These are phyloP conservation scores for Archocentrus centrarchus DNA, from an alignment of 2,113 vertebrate genomes.

Conservation along the genomic window DNA sequence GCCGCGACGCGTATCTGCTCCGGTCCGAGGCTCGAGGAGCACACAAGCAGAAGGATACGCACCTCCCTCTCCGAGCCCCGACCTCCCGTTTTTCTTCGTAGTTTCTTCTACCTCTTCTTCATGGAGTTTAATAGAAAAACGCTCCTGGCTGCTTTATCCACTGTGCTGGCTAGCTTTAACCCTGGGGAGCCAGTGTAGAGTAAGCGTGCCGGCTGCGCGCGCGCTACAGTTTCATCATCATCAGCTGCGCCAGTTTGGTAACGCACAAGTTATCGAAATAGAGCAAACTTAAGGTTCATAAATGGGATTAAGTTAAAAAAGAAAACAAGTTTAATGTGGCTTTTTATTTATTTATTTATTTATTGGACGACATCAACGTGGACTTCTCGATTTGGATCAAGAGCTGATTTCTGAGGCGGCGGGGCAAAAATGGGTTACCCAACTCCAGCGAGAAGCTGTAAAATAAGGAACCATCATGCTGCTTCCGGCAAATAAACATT, in stretches of 20 bases:
- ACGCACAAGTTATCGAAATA: neutral
- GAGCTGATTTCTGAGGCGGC: conserved; percentile 6
- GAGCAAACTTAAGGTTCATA: neutral
- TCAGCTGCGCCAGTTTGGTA: neutral
- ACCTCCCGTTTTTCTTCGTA: neutral
- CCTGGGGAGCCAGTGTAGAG: neutral
- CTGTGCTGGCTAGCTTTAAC: neutral
- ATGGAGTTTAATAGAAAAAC: neutral
- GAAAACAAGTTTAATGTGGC: neutral
- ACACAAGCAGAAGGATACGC: neutral
- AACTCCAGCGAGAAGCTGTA: neutral
- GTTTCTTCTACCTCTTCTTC: neutral
- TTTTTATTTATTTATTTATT: neutral
- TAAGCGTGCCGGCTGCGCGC: neutral
- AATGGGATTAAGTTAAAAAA: neutral
- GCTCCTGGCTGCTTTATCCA: neutral
- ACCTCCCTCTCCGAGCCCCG: neutral
- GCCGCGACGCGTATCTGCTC: conserved; percentile 13
- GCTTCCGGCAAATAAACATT: conserved; percentile 6
- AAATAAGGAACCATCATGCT: conserved; percentile 15
- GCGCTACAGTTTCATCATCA: neutral
- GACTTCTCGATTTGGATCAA: neutral
- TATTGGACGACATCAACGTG: neutral
- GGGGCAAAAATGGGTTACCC: neutral
- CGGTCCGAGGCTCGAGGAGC: neutral